Conservation (phyloP, 2,888 invertebrate species). For the Dolichomitus sp. region DNA sequence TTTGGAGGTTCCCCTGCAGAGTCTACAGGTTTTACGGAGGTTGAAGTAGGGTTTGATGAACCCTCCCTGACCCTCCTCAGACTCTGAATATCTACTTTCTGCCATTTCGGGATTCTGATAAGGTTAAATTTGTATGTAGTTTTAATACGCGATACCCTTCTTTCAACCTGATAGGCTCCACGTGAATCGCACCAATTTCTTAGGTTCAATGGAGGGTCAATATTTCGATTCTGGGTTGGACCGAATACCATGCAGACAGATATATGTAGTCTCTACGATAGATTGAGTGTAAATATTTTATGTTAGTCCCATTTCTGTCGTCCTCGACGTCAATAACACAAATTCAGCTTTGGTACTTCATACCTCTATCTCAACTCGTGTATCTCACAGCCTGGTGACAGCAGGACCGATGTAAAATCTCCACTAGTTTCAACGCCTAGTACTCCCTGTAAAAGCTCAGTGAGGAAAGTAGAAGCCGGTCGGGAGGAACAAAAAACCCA, state of each 20-base stretch:
- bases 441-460: neutral
- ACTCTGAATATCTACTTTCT: no score
- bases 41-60: no score
- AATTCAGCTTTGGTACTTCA: neutral
- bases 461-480: slow-evolving; percentile 16
- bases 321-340: slow-evolving; percentile 22
- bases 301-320: neutral
- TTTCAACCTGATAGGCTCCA: no score
- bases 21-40: no score
- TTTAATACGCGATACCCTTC: no score
- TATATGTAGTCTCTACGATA: neutral
- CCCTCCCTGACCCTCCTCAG: no score
- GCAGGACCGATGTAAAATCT: slow-evolving; percentile 34
- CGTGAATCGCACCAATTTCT: no score
- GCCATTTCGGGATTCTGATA: no score
- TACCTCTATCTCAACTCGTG: slow-evolving; percentile 6
- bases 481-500: neutral
- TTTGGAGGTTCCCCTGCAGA: no score
- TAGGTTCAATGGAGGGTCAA: no score
- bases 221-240: neutral
- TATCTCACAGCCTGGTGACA: slow-evolving; percentile 10
- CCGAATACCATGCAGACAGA: neutral
- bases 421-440: neutral
- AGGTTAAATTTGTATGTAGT: no score
- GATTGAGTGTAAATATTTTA: slow-evolving; percentile 24